Conservation (phyloP, 2,888 invertebrate genomes). For the Hydraecia micacea region DNA sequence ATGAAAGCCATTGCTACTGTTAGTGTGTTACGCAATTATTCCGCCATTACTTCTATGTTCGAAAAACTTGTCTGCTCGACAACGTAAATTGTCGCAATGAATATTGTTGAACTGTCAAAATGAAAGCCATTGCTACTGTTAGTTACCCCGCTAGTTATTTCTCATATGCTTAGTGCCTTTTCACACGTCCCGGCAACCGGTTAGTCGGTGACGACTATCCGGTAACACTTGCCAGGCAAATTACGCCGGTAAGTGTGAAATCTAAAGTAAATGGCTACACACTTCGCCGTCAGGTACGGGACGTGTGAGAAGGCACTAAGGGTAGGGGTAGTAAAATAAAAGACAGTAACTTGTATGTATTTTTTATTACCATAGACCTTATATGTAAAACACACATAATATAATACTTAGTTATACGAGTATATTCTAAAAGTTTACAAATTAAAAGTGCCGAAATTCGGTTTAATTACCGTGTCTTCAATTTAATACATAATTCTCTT, state of each 20-base stretch:
- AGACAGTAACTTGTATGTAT: neutral
- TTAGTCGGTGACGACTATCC: too few relatives aligned
- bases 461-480: neutral
- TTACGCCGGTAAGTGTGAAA: too few relatives aligned
- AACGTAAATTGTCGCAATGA: neutral
- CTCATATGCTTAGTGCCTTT: neutral
- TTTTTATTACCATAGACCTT: neutral
- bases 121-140: too few relatives aligned
- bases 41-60: too few relatives aligned
- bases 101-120: neutral
- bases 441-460: conserved; percentile 5
- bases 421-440: neutral
- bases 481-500: conserved; percentile 17
- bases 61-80: neutral
- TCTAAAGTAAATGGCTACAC: too few relatives aligned
- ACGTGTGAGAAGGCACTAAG: too few relatives aligned
- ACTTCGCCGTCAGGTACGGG: too few relatives aligned
- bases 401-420: too few relatives aligned
- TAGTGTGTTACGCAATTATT: too few relatives aligned
- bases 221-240: too few relatives aligned
- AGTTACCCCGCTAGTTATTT: neutral
- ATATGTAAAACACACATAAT: neutral
- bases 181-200: too few relatives aligned
- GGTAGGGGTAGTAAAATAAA: neutral
- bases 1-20: too few relatives aligned